Percentiles rank a stretch among this genome's conserved stretches.
Conservation (phyloP, 2,113 vertebrate species). For the Ranitomeya imitator region DNA sequence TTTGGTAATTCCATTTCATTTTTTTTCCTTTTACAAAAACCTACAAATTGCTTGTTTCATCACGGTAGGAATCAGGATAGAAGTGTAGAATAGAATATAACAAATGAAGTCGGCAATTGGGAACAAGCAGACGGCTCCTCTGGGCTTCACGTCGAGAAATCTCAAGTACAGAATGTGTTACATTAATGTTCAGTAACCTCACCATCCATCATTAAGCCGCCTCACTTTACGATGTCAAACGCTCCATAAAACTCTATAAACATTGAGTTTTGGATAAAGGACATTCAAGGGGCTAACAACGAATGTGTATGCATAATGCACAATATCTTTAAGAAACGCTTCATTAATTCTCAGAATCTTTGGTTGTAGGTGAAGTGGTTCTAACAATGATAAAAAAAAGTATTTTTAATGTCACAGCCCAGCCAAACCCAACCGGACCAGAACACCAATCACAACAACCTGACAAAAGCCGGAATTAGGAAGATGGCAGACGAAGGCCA, state of each 20-base stretch:
- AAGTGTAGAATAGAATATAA: neutral
- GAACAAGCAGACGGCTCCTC: conserved; percentile 19
- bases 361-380: neutral
- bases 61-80: conserved; percentile 4
- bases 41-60: neutral
- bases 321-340: neutral
- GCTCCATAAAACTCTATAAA: neutral
- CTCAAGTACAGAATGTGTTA: conserved; percentile 40
- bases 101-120: neutral
- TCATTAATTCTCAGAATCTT: too few relatives aligned
- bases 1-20: conserved; percentile 12
- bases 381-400: neutral
- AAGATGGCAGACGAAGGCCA: too few relatives aligned
- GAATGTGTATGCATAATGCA: neutral
- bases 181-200: conserved; percentile 22
- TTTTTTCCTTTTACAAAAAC: neutral
- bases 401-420: neutral
- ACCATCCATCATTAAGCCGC: conserved; percentile 14
- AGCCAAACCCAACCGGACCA: too few relatives aligned
- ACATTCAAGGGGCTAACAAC: neutral
- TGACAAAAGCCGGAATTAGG: too few relatives aligned
- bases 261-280: neutral
- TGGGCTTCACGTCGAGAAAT: conserved; percentile 22
- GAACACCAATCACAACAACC: too few relatives aligned
- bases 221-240: conserved; percentile 7